Base-by-base conservation (phyloP, 2,888 invertebrate species). In the Xanthia icteritia region DNA sequence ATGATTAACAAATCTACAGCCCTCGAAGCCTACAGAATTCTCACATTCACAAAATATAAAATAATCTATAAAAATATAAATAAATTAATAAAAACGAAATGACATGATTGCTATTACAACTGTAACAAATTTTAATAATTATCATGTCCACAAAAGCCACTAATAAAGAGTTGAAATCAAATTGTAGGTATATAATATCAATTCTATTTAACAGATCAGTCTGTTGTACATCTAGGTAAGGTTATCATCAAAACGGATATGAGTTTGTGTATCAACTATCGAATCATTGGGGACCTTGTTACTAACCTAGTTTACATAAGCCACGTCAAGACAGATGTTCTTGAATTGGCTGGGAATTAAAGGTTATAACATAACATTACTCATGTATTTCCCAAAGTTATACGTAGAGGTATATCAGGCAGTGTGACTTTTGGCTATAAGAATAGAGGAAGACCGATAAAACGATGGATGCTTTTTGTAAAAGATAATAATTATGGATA, bases 221-320 rank as follows among this genome's bases (percentile, higher is more conserved):
- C 36, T 56, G 42, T 1, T 17, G n/a, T n/a, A n/a, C n/a, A n/a
- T 65, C 54, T 36, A 17, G 15, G 17, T 31, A 58, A 17, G 23
- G 60, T 60, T 51, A 45, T 51, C 31, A 42, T 5, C 31, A 42
- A 56, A 79, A 61, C 71, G 65, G 54, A 78, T 71, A 60, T 79
- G 42, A 61, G 27, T 36, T 17, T 9, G 36, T 54, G 8, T 60
- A 31, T 74, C 74, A n/a, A 27, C 2, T 15, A 36, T 58, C 27
- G 11, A 71, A 39, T 31, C 61, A 45, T 36, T 45, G 17, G 4
- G 5, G 27, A 77, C 36, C 61, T 39, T 39, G 63, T 68, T 58
- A 39, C 15, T 23, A 36, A 39, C 5, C 36, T 23, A 64, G 17
- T 60, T 20, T 20, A 64, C 20, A 65, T 23, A n/a, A 45, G 45